Evolutionary conservation across 2,113 vertebrate species (phyloP), one percentile per base, ranked within the genome.

Genomic region (Martes martes): DNA sequence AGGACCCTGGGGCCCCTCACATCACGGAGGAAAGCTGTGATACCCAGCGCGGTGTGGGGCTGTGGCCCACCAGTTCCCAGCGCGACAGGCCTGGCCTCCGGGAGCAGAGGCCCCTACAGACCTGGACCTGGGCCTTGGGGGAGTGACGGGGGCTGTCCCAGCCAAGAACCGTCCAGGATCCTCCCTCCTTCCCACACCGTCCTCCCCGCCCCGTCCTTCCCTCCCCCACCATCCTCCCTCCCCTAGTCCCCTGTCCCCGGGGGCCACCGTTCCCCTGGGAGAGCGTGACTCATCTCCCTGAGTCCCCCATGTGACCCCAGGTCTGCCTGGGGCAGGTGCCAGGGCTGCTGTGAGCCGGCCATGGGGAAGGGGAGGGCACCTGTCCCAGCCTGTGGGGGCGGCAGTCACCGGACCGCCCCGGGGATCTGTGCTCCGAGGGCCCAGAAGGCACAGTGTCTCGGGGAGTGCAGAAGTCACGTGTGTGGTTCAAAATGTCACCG

Each of bases 71-170:
- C 69, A 9, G 18, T n/a, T 23, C n/a, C 18, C 9, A 2, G n/a
- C 23, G 0, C 3, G 4, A 71, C 69, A 0, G 16, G n/a, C n/a
- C 9, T 0, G 5, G n/a, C 63, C 63, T 5, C 28, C 1, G 5
- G 63, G 63, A 23, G n/a, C n/a, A 39, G 6, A 39, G 69, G 19
- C n/a, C 31, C 69, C 36, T 73, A 6, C 21, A 2, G 63, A 23
- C 19, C 36, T 39, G 39, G 69, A 73, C 6, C 69, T 39, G 69
- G 69, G 19, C 69, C 36, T 24, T 11, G 36, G 10, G n/a, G 69
- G n/a, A 11, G n/a, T 16, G 13, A 33, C 13, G 1, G 10, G n/a
- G n/a, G 19, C n/a, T 23, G 69, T 71, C 19, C 19, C 5, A 71
- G n/a, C 69, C n/a, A 5, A 39, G 69, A 71, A 39, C 69, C 2